Evolutionary conservation across 2,888 invertebrate species (phyloP).

Genomic region (Ophioninae sp.): DNA sequence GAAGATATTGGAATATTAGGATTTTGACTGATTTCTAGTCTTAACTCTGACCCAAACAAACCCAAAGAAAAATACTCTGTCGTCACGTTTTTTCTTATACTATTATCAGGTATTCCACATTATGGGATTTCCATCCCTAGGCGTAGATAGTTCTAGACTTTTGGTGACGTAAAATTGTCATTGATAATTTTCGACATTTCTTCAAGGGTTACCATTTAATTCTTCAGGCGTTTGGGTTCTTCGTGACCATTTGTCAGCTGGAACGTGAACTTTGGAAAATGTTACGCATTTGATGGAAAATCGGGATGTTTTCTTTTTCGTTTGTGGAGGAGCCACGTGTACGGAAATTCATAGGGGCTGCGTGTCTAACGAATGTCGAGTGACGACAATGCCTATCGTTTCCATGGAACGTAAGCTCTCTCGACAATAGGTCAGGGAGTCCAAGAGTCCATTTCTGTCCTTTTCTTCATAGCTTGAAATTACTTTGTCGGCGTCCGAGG

Average conservation of each 20-base stretch:
- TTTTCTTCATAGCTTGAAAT: not conserved
- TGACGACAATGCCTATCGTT: constrained; percentile 71
- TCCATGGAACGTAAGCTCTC: constrained; percentile 67
- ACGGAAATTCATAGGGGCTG: constrained; percentile 67
- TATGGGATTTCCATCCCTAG: too few species aligned
- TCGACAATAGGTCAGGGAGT: constrained; percentile 68
- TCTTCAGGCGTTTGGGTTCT: not conserved
- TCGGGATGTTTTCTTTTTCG: constrained; percentile 31
- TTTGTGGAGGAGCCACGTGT: constrained; percentile 54
- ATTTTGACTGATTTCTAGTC: too few species aligned
- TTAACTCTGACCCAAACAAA: too few species aligned
- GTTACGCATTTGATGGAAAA: constrained; percentile 3
- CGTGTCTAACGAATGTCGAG: constrained; percentile 70
- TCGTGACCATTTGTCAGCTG: not conserved
- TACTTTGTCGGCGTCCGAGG: constrained; percentile 72
- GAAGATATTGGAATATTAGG: too few species aligned
- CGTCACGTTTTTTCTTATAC: too few species aligned
- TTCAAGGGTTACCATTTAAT: not conserved
- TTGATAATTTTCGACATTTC: not conserved
- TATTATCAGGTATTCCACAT: too few species aligned
- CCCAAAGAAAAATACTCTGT: too few species aligned
- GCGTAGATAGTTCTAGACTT: too few species aligned
- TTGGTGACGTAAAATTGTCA: too few species aligned
- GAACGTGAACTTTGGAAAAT: not conserved
- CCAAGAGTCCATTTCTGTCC: constrained; percentile 35